These are phyloP conservation scores for Bombus impatiens DNA, from an alignment of 1,140 invertebrate species.

Conservation along the genomic window DNA sequence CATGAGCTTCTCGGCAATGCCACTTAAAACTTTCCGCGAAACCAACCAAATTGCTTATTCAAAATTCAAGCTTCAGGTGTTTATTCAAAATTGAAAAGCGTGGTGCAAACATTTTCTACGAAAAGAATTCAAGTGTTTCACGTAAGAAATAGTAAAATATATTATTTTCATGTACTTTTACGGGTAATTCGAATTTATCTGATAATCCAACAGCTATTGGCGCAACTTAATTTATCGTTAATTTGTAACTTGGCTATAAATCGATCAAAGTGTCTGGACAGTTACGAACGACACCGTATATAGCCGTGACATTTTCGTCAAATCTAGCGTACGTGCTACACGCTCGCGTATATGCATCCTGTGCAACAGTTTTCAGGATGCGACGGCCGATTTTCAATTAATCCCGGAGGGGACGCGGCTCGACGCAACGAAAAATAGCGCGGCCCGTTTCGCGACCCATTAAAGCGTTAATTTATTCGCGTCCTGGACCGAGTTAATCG, in stretches of 20 bases:
- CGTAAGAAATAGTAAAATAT: neutral
- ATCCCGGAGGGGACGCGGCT: neutral
- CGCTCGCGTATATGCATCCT: neutral
- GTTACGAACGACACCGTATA: neutral
- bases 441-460: constrained; percentile 31
- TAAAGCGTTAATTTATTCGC: constrained; percentile 50
- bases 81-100: neutral
- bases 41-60: neutral
- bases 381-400: constrained; percentile 44
- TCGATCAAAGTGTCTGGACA: neutral
- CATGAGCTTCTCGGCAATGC: no score
- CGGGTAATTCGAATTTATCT: neutral
- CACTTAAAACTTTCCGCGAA: neutral
- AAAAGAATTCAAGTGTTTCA: no score
- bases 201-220: neutral
- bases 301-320: neutral
- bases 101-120: no score
- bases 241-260: neutral
- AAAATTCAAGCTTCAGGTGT: neutral
- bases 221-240: neutral
- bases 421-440: constrained; percentile 24
- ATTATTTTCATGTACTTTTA: neutral
- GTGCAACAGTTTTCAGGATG: constrained; percentile 2
- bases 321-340: neutral
- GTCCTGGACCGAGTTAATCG: constrained; percentile 40